Evolutionary conservation across 92 coral and sea anemone genomes (phyloP).

Genomic region (Umimayanthus chanpuru): DNA sequence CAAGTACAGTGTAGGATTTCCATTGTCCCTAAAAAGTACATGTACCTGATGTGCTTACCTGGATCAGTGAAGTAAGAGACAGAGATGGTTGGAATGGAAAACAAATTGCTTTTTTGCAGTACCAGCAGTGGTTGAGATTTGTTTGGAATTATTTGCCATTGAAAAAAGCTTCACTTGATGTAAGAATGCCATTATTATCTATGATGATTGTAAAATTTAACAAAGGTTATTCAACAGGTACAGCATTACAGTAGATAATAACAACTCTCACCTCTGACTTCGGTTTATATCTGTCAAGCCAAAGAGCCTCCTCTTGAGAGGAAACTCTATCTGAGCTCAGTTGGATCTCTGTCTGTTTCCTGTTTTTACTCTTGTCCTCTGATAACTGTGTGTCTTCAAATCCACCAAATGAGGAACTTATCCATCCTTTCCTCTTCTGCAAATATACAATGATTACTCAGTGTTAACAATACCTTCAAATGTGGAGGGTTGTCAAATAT

Average conservation of each 20-base stretch:
- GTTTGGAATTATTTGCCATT: no score
- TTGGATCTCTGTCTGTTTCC: slow-evolving; percentile 44
- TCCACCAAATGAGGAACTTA: slow-evolving; percentile 87
- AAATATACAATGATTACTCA: not conserved
- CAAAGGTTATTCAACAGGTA: not conserved
- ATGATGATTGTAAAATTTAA: no score
- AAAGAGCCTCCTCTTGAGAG: slow-evolving; percentile 61
- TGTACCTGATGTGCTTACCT: no score
- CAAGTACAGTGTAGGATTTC: no score
- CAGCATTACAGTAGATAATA: not conserved
- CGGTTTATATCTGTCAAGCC: slow-evolving; percentile 92
- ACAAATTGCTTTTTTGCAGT: no score
- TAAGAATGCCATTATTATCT: no score
- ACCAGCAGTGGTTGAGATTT: no score
- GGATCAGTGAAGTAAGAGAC: no score
- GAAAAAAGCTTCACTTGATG: no score
- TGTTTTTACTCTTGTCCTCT: slow-evolving; percentile 43
- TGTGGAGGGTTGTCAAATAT: no score
- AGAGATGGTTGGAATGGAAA: no score
- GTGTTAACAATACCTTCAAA: not conserved
- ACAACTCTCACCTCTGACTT: slow-evolving; percentile 72
- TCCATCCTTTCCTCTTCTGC: slow-evolving; percentile 74
- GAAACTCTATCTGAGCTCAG: not conserved
- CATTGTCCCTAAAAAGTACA: no score
- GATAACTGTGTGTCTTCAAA: slow-evolving; percentile 47